A percentile compares a stretch with the other conserved stretches of the same genome.
Evolutionary conservation across 2,888 invertebrate genomes (phyloP).

Genomic region (Acrobeloides nanus): DNA sequence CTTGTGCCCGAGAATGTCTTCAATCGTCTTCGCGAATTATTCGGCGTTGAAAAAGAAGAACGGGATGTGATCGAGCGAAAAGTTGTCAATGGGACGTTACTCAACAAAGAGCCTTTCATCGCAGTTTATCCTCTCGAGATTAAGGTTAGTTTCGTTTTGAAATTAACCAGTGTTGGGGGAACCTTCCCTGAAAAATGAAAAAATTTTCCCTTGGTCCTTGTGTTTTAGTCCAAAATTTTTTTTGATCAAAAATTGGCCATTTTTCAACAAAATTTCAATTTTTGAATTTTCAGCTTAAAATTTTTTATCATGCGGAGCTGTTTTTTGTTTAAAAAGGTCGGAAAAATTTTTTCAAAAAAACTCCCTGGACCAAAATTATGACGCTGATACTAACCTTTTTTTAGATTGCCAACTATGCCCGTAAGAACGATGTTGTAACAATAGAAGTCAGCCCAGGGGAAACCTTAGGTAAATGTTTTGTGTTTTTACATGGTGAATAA

Average conservation of each 20-base stretch:
- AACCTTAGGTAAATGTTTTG: too few species aligned
- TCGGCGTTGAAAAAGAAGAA: slow-evolving; percentile 27
- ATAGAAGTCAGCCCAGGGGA: too few species aligned
- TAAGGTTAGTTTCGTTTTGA: slow-evolving; percentile 21
- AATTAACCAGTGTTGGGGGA: too few species aligned
- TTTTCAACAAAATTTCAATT: too few species aligned
- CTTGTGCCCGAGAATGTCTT: slow-evolving; percentile 28
- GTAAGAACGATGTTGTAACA: slow-evolving; percentile 13
- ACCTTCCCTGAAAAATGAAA: too few species aligned
- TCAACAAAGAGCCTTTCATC: slow-evolving; percentile 16
- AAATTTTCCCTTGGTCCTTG: too few species aligned
- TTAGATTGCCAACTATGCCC: slow-evolving; percentile 10
- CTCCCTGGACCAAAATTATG: background rate
- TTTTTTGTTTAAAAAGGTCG: background rate
- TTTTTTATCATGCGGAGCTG: background rate
- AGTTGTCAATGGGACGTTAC: slow-evolving; percentile 25
- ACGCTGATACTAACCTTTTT: background rate
- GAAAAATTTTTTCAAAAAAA: background rate
- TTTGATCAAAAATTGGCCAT: too few species aligned
- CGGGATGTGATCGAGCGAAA: slow-evolving; percentile 32
- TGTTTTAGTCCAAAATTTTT: too few species aligned
- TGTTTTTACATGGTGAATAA: too few species aligned
- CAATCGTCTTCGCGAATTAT: slow-evolving; percentile 11
- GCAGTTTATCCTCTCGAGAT: slow-evolving; percentile 40
- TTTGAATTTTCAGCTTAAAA: background rate